Conservation (phyloP, 2,797 vertebrate genomes). For the Enteromius paludinosus region DNA sequence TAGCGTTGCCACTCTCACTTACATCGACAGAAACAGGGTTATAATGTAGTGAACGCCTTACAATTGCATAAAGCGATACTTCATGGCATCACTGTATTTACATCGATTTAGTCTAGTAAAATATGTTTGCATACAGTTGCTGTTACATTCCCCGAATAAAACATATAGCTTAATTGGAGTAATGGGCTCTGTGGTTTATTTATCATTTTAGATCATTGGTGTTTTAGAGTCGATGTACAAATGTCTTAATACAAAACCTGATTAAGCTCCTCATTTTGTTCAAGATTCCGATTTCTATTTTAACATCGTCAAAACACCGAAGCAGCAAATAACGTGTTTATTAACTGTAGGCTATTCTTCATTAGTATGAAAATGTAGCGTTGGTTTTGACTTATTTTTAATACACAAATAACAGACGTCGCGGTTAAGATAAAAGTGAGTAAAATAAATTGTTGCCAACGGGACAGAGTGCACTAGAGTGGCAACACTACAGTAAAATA, state of each 20-base stretch:
- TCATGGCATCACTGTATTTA: not conserved
- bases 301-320: not conserved
- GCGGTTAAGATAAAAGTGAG: not conserved
- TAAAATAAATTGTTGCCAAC: not conserved
- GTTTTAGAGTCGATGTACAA: not conserved
- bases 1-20: not conserved
- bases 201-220: not conserved
- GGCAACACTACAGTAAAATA: not conserved
- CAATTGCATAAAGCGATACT: not conserved
- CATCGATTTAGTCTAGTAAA: not conserved
- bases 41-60: not conserved
- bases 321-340: not conserved
- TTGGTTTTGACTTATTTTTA: not conserved
- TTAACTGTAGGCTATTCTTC: not conserved
- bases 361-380: not conserved
- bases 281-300: not conserved
- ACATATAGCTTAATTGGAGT: not conserved
- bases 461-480: not conserved
- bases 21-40: not conserved
- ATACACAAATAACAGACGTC: not conserved
- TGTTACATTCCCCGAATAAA: not conserved
- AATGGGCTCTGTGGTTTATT: not conserved
- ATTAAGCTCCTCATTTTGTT: not conserved
- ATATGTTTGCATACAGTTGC: not conserved
- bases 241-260: not conserved